Evolutionary conservation across 2,888 invertebrate species (phyloP), one percentile per base, ranked within the genome.

Genomic region (Lasioglossum leucozonium): DNA sequence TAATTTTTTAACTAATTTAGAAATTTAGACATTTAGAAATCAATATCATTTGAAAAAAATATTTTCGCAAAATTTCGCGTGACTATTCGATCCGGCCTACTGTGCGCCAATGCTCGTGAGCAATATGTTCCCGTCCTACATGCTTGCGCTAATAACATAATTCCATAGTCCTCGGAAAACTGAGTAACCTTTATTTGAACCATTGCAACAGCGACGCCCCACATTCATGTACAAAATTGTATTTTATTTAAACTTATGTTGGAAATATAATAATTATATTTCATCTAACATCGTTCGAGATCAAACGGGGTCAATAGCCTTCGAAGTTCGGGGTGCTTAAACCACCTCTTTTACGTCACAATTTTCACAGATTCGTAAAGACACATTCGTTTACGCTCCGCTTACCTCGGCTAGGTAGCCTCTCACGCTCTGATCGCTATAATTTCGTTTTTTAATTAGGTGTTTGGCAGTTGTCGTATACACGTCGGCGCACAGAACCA

Each of bases 321-420:
- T 8, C 1, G 11, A 67, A 18, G 30, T 18, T 37, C 10, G 3
- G 4, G 37, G 4, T 37, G 37, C 1, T 10, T 18, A 11, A 67
- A 67, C 8, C 8, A 37, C 10, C 10, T 37, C 10, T 11, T 37
- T 22, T 18, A 37, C 22, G 10, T 3, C 10, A 37, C 2, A 22
- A 22, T 37, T 37, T 37, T 10, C 11, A 55, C 10, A 51, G 3
- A 22, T 55, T 55, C 11, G 10, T 4, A 62, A 18, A 10, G 3
- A 22, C 37, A 10, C 34, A 8, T 13, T 18, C 37, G 58, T 74
- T 76, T 40, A 42, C 16, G n/a, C 4, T 18, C 47, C 6, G 44
- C 72, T 89, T 96, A 98, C 98, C 97, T 98, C 98, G 22, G 98
- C 97, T 92, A 98, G 96, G 94, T 98, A 98, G 94, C 97, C 98